Percentiles rank a stretch among this genome's conserved stretches.
These are phyloP conservation scores for Nipponia nippon DNA, from an alignment of 2,113 vertebrate species.

Conservation along the genomic window DNA sequence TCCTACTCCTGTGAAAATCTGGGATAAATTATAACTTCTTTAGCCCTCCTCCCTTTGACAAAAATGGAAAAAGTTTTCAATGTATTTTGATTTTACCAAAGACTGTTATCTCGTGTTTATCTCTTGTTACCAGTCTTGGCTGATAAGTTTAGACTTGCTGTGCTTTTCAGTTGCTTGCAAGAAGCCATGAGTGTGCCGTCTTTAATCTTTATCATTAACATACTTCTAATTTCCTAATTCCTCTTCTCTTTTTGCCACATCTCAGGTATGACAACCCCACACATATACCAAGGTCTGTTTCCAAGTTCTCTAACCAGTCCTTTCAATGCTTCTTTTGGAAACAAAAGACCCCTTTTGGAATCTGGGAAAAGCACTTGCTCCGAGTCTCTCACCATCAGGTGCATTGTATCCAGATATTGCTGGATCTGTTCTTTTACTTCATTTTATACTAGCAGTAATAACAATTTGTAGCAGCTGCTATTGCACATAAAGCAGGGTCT, in stretches of 20 bases:
- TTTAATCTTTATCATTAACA: background rate
- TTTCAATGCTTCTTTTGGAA: background rate
- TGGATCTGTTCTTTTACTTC: background rate
- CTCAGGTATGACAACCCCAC: background rate
- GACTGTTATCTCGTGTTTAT: background rate
- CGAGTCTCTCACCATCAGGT: background rate
- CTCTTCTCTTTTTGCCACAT: background rate
- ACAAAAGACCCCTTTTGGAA: background rate
- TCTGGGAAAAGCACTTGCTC: background rate
- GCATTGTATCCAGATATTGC: background rate
- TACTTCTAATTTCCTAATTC: background rate
- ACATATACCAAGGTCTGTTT: background rate
- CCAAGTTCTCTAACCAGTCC: background rate
- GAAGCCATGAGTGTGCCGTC: background rate
- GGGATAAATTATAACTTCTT: background rate
- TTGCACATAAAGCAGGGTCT: background rate
- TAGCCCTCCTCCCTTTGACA: background rate
- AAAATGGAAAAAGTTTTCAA: background rate
- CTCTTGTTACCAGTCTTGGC: background rate
- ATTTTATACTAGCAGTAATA: background rate
- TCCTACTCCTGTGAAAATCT: background rate
- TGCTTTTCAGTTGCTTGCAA: background rate
- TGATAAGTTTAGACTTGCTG: background rate
- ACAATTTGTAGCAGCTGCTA: background rate
- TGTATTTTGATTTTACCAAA: background rate